Percentiles rank a stretch among this genome's conserved stretches.
Evolutionary conservation across 2,888 invertebrate genomes (phyloP).

Genomic region (Automeris io): DNA sequence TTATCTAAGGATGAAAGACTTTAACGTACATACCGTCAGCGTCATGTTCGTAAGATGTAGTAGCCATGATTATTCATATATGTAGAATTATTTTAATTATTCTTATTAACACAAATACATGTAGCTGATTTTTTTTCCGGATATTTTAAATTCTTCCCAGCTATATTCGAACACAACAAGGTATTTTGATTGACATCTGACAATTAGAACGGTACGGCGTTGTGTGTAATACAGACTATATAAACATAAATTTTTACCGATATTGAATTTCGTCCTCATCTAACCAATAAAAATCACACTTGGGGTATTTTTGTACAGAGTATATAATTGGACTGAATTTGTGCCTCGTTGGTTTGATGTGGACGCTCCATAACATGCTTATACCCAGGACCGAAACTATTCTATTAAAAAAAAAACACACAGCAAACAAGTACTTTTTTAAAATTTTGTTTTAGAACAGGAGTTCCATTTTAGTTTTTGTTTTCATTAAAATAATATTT

Average conservation of each 20-base stretch:
- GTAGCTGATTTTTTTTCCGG: not conserved
- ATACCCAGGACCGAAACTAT: too few relatives aligned
- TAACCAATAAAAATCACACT: too few relatives aligned
- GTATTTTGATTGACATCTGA: constrained; percentile 23
- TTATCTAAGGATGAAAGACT: constrained; percentile 3
- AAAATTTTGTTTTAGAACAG: constrained; percentile 13
- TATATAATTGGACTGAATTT: too few relatives aligned
- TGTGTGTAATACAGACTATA: too few relatives aligned
- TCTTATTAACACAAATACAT: not conserved
- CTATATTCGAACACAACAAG: constrained; percentile 37
- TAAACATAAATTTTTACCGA: too few relatives aligned
- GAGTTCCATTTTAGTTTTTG: too few relatives aligned
- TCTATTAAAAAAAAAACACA: too few relatives aligned
- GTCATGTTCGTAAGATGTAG: constrained; percentile 60
- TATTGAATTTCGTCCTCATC: too few relatives aligned
- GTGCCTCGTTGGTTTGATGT: too few relatives aligned
- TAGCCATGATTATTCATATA: constrained; percentile 50
- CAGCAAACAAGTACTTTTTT: too few relatives aligned
- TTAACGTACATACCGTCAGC: constrained; percentile 52
- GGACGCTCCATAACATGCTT: too few relatives aligned
- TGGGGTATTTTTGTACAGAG: too few relatives aligned
- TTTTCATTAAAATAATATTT: constrained; percentile 21
- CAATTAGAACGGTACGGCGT: constrained; percentile 10
- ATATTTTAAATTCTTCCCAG: constrained; percentile 13
- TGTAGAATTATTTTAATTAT: constrained; percentile 11